Evolutionary conservation across 2,113 vertebrate genomes (phyloP).

Genomic region (Cyprinodon brontotheroides): DNA sequence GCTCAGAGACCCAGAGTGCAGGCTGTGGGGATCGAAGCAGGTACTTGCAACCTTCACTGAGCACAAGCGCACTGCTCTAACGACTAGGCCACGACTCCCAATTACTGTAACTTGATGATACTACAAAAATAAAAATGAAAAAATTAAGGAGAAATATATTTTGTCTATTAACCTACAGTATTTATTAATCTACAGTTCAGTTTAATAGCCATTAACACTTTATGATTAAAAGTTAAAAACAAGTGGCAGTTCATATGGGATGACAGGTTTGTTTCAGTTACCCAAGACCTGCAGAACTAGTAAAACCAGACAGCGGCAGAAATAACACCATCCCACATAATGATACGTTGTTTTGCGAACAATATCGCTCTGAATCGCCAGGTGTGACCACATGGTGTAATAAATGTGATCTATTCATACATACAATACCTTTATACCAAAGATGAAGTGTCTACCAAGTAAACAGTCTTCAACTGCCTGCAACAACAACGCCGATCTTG

Average conservation of each 20-base stretch:
- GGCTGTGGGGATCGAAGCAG: too few relatives aligned
- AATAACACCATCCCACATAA: not conserved
- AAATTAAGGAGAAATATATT: too few relatives aligned
- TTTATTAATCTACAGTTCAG: too few relatives aligned
- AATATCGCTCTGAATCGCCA: not conserved
- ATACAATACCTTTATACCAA: constrained; percentile 71
- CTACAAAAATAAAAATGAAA: too few relatives aligned
- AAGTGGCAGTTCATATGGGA: not conserved
- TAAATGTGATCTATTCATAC: not conserved
- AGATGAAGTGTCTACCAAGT: constrained; percentile 70
- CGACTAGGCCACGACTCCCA: too few relatives aligned
- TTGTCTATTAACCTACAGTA: too few relatives aligned
- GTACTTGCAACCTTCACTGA: too few relatives aligned
- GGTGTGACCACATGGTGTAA: not conserved
- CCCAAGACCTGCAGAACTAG: not conserved
- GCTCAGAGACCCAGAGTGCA: too few relatives aligned
- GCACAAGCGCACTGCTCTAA: too few relatives aligned
- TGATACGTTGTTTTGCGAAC: not conserved
- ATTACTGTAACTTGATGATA: too few relatives aligned
- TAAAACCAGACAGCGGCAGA: not conserved
- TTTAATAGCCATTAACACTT: not conserved
- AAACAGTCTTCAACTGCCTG: constrained; percentile 71
- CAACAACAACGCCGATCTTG: constrained; percentile 45
- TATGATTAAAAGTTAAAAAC: not conserved
- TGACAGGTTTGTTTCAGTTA: not conserved